phyloP scores from a whole-genome alignment of 2,888 invertebrate species.

The Ectobius pallidus region DNA sequence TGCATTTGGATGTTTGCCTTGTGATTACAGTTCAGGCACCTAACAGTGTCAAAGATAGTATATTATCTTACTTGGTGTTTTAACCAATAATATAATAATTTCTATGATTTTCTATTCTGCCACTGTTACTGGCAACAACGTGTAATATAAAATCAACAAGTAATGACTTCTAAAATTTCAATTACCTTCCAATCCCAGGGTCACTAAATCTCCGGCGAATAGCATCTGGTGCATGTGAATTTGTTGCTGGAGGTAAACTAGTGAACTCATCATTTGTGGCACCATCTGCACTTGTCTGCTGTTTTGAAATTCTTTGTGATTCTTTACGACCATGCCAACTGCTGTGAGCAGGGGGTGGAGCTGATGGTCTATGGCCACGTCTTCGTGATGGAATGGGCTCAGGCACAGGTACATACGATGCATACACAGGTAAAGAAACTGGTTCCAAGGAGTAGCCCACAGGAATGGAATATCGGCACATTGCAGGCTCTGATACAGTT shows the following conservation, averaged over 20 bases:
- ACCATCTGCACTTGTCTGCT: background rate
- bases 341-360: background rate
- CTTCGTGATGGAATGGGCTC: background rate
- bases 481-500: constrained; percentile 57
- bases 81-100: no score
- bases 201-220: constrained; percentile 69
- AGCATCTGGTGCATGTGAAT: constrained; percentile 60
- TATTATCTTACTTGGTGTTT: no score
- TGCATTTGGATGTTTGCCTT: no score
- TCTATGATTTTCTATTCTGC: no score
- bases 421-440: constrained; percentile 67
- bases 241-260: constrained; percentile 69
- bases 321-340: background rate
- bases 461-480: constrained; percentile 55
- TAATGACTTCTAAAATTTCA: no score
- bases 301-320: background rate
- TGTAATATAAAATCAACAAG: no score
- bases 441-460: constrained; percentile 64
- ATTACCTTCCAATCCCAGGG: constrained; percentile 63
- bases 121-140: no score
- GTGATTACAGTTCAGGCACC: no score
- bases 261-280: constrained; percentile 56
- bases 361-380: background rate
- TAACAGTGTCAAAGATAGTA: no score
- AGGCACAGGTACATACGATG: constrained; percentile 58